A percentile compares a stretch with the other conserved stretches of the same genome.
Conservation (phyloP, 2,113 vertebrate species). For the Lota lota region DNA sequence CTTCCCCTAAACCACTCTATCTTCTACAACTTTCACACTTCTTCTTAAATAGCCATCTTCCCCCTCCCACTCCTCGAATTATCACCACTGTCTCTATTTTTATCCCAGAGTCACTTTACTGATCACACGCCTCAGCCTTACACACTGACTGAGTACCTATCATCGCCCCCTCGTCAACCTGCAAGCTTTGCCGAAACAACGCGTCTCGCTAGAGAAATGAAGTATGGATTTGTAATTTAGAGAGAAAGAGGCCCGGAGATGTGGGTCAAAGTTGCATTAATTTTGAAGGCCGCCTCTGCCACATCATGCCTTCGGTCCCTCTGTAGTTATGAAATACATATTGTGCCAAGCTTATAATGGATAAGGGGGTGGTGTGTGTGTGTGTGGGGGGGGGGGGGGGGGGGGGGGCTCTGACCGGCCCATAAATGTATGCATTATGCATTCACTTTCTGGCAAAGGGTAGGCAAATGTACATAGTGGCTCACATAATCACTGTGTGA, state of each 20-base stretch:
- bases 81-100: slow-evolving; percentile 19
- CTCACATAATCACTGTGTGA: no score
- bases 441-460: no score
- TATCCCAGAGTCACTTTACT: slow-evolving; percentile 12
- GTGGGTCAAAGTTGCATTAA: slow-evolving; percentile 68
- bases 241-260: slow-evolving; percentile 47
- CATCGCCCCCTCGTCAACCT: slow-evolving; percentile 39
- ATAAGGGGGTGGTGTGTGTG: slow-evolving; percentile 26
- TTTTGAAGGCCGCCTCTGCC: slow-evolving; percentile 44
- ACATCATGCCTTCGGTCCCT: slow-evolving; percentile 52
- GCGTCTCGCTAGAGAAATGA: slow-evolving; percentile 67
- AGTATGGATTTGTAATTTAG: slow-evolving; percentile 75
- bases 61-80: slow-evolving; percentile 26
- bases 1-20: no score
- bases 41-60: slow-evolving; percentile 24
- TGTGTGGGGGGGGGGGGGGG: no score
- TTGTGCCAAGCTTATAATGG: slow-evolving; percentile 50
- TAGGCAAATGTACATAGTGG: no score
- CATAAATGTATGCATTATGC: no score
- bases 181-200: slow-evolving; percentile 52
- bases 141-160: slow-evolving; percentile 61
- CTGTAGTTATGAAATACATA: slow-evolving; percentile 55
- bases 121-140: slow-evolving; percentile 15
- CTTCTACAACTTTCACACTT: no score
- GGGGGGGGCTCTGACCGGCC: no score